Conservation (phyloP, 2,797 vertebrate genomes). For the Pogonophryne albipinna region DNA sequence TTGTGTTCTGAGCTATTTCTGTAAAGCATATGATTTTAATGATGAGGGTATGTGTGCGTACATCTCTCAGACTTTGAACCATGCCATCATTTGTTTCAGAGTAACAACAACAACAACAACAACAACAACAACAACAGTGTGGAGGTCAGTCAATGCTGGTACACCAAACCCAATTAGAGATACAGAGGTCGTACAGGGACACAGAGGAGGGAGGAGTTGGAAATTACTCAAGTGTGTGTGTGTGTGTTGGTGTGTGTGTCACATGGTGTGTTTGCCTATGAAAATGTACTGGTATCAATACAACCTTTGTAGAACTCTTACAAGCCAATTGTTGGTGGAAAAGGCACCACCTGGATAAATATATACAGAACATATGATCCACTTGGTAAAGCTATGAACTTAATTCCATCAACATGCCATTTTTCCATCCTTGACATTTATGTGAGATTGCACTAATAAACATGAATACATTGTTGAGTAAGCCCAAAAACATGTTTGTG, state of each 20-base stretch:
- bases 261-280: not conserved
- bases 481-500: too few species aligned
- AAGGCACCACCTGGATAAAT: too few species aligned
- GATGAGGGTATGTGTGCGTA: slow-evolving; percentile 2
- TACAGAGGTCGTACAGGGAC: slow-evolving; percentile 32
- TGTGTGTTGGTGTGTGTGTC: not conserved
- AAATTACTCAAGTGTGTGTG: slow-evolving; percentile 3
- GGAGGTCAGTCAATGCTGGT: slow-evolving; percentile 34
- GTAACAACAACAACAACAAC: slow-evolving; percentile 13
- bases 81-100: slow-evolving; percentile 2
- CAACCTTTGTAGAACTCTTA: not conserved
- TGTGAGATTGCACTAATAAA: too few species aligned
- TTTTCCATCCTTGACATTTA: too few species aligned
- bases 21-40: slow-evolving; percentile 31
- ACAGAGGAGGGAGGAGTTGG: not conserved
- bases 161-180: slow-evolving; percentile 14
- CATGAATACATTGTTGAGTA: too few species aligned
- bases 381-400: too few species aligned
- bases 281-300: too few species aligned
- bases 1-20: slow-evolving; percentile 1
- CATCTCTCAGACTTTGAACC: slow-evolving; percentile 16
- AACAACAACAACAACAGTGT: slow-evolving; percentile 26
- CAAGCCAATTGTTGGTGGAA: not conserved
- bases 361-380: too few species aligned
- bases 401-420: too few species aligned